Evolutionary conservation across 2,888 invertebrate genomes (phyloP), one percentile per base, ranked within the genome.

Genomic region (Pollenia angustigena): DNA sequence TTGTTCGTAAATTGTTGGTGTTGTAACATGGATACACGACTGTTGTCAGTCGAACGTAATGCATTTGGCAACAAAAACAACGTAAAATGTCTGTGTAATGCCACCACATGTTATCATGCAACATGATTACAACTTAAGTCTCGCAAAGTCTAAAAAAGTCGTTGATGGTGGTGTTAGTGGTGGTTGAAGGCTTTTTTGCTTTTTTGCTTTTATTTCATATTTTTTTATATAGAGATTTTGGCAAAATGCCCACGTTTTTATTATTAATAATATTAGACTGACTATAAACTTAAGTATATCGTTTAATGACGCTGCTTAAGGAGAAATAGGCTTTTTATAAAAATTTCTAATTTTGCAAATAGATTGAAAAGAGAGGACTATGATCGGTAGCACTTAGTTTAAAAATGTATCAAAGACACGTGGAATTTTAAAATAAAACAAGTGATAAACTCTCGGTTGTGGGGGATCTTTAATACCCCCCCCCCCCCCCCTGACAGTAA

Each of bases 91-190:
- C 69, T 75, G 68, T 69, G 69, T 46, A 69, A 71, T 76, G 72
- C 66, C 72, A 72, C 64, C 81, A 85, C 60, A 68, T 85, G 76
- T 72, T 72, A 58, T 52, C 76, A 56, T 71, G 56, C 78, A 52
- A 60, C 62, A 56, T 46, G 62, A 74, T 81, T 60, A 50, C 23
- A 78, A 42, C 18, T 56, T 42, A 74, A 72, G 81, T 42, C n/a
- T 72, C n/a, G 64, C 69, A 64, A 62, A 56, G 42, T 56, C 64
- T 71, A 12, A 54, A 75, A 75, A 23, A 58, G n/a, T 54, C 50
- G 62, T 64, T 66, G 64, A 18, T 69, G 48, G 54, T 48, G 52
- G 14, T 66, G 62, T 64, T 66, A 56, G 40, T 60, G 48, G 54
- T 48, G 52, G 16, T 66, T 56, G 18, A 40, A 50, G 32, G n/a